phyloP scores from a whole-genome alignment of 2,888 invertebrate species.

The Patella pellucida region DNA sequence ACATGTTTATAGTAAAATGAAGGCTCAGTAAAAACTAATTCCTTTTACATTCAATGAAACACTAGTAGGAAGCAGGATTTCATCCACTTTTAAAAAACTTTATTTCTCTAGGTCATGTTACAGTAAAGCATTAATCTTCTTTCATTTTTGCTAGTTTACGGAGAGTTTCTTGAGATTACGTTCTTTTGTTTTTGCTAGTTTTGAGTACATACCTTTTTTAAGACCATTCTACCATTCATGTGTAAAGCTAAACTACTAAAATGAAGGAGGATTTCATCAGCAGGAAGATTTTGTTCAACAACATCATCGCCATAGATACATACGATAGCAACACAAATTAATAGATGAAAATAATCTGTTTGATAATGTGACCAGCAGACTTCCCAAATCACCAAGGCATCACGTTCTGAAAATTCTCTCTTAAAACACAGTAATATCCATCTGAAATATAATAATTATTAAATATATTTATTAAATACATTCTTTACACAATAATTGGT shows the following conservation, averaged over 20 bases:
- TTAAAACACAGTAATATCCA: constrained; percentile 94
- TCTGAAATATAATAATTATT: constrained; percentile 39
- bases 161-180: no score
- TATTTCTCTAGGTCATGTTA: no score
- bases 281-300: constrained; percentile 89
- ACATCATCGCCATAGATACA: constrained; percentile 89
- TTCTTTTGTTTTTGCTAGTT: no score
- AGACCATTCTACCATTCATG: constrained; percentile 92
- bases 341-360: constrained; percentile 95
- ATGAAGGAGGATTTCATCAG: constrained; percentile 94
- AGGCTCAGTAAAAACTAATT: no score
- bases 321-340: constrained; percentile 92
- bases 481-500: no score
- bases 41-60: no score
- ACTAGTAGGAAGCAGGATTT: no score
- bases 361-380: constrained; percentile 97
- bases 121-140: no score
- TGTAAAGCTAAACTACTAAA: constrained; percentile 97
- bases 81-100: no score
- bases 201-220: constrained; percentile 78
- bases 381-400: constrained; percentile 94
- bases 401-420: constrained; percentile 88
- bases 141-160: no score
- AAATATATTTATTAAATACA: not conserved
- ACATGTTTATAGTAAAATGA: no score